Percentiles rank a stretch among this genome's conserved stretches.
Evolutionary conservation across 2,888 invertebrate species (phyloP).

Genomic region (Diplazon laetatorius): DNA sequence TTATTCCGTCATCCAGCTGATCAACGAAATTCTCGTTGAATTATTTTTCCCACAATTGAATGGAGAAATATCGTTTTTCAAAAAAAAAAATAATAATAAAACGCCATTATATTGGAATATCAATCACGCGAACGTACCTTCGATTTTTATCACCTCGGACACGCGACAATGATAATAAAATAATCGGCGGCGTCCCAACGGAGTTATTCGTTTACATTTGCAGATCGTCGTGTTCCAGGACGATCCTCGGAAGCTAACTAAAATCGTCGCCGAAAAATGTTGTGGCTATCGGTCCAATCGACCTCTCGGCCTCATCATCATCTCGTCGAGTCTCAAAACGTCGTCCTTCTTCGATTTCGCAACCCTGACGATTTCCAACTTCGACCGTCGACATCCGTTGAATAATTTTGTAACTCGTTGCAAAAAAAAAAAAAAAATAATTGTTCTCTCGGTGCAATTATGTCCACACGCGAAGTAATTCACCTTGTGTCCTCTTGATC

Average conservation of each 20-base stretch:
- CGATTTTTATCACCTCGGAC: neutral
- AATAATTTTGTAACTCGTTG: neutral
- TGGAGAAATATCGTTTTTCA: neutral
- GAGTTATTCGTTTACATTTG: too few relatives aligned
- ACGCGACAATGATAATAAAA: neutral
- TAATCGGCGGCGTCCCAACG: too few relatives aligned
- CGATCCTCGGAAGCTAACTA: too few relatives aligned
- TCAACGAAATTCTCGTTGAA: too few relatives aligned
- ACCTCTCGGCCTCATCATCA: neutral
- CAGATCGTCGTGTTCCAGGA: too few relatives aligned
- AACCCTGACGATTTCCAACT: constrained; percentile 1
- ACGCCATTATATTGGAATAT: too few relatives aligned
- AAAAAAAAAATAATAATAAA: neutral
- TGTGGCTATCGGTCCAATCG: neutral
- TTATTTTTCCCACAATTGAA: neutral
- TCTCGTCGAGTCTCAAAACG: constrained; percentile 2
- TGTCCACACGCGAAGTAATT: neutral
- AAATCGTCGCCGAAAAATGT: too few relatives aligned
- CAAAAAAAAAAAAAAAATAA: neutral
- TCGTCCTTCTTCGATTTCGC: constrained; percentile 9
- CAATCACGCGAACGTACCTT: neutral
- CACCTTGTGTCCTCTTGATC: too few relatives aligned
- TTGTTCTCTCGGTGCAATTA: neutral
- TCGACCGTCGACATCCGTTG: constrained; percentile 15
- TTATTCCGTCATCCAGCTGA: neutral